These are phyloP conservation scores for Orthosia gracilis DNA, from an alignment of 2,888 invertebrate genomes.

Conservation along the genomic window DNA sequence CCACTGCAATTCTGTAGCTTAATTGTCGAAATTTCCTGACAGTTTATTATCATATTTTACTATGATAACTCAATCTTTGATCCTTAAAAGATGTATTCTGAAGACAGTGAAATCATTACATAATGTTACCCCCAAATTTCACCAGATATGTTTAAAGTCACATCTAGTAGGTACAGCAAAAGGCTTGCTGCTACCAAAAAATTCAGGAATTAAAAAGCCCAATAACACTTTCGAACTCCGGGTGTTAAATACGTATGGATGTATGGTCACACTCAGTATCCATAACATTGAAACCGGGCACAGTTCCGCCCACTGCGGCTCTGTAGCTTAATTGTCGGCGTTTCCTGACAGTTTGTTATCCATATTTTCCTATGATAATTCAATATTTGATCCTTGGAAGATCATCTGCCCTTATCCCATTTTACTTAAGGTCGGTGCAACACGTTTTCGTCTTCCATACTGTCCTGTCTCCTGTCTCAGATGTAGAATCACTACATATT, in stretches of 20 bases:
- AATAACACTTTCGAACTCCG: no score
- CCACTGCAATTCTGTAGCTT: constrained; percentile 6
- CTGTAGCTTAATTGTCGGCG: background rate
- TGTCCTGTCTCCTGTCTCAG: background rate
- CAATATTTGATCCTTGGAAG: background rate
- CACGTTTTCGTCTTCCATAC: background rate
- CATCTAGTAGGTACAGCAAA: no score
- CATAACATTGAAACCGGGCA: constrained; percentile 26
- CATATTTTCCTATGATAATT: constrained; percentile 26
- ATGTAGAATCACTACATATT: no score
- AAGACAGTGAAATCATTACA: no score
- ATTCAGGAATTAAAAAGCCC: no score
- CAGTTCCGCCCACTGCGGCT: constrained; percentile 30
- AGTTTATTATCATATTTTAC: constrained; percentile 33
- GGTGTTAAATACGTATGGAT: constrained; percentile 19
- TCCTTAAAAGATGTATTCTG: background rate
- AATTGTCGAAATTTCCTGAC: constrained; percentile 20
- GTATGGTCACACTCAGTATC: background rate
- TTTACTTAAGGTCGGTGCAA: no score
- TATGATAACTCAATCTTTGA: constrained; percentile 19
- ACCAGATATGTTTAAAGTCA: no score
- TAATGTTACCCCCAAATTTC: no score
- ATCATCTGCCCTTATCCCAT: no score
- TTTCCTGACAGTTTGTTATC: constrained; percentile 25
- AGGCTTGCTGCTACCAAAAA: no score